phyloP scores from a whole-genome alignment of 1,140 invertebrate genomes.

The Ips typographus region DNA sequence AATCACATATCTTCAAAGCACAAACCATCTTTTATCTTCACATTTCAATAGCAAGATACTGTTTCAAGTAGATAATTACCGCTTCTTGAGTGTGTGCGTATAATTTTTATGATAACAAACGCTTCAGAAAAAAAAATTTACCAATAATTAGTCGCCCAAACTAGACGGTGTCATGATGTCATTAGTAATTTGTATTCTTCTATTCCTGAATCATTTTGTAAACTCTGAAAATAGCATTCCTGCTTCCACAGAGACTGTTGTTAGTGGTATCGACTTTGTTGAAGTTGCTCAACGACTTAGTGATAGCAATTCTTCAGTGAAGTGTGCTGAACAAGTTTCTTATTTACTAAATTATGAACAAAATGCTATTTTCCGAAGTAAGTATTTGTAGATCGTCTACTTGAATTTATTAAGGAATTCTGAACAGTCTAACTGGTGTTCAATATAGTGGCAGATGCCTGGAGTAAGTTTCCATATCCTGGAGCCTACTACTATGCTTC shows the following conservation, averaged over 20 bases:
- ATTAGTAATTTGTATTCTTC: neutral
- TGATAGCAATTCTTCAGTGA: too few species aligned
- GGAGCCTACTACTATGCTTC: conserved; percentile 23
- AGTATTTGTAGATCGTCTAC: neutral
- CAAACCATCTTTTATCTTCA: too few species aligned
- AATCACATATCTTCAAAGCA: too few species aligned
- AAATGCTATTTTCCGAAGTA: neutral
- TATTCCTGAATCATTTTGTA: neutral
- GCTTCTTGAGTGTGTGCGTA: too few species aligned
- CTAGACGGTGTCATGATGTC: neutral
- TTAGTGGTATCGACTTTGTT: neutral
- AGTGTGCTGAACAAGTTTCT: neutral
- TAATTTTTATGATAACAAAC: too few species aligned
- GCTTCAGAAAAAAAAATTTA: too few species aligned
- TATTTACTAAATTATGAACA: neutral
- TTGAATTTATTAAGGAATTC: neutral
- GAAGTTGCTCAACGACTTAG: neutral
- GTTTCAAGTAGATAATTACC: too few species aligned
- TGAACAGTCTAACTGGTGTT: neutral
- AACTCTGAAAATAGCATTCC: neutral
- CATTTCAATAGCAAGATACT: too few species aligned
- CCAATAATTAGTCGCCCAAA: too few species aligned
- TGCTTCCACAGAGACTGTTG: neutral
- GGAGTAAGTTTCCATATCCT: conserved; percentile 36
- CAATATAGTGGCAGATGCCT: conserved; percentile 36